Conservation (phyloP, 2,113 vertebrate genomes). For the Amblyornis subalaris region DNA sequence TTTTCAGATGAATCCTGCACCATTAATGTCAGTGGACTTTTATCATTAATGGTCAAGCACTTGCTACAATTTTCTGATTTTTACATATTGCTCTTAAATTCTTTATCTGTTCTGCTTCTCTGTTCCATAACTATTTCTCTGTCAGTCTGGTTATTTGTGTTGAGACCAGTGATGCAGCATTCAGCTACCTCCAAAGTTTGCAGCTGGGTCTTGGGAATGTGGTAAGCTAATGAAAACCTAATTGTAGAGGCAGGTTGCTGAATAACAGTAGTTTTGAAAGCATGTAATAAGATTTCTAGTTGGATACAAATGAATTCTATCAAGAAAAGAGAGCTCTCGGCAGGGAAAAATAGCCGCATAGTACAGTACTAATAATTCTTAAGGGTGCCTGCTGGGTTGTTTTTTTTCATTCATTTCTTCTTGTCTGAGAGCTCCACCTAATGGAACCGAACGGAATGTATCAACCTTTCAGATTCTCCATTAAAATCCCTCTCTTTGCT, state of each 20-base stretch:
- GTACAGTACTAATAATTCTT: not conserved
- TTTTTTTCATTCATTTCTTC: not conserved
- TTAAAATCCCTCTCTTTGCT: not conserved
- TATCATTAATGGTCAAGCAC: not conserved
- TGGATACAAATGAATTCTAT: not conserved
- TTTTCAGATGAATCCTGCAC: not conserved
- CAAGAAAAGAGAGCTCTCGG: not conserved
- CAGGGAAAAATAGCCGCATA: not conserved
- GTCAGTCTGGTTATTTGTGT: not conserved
- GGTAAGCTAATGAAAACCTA: not conserved
- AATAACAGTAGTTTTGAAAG: not conserved
- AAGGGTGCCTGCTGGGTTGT: not conserved
- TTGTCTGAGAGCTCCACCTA: constrained; percentile 64
- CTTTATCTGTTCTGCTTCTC: not conserved
- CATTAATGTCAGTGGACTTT: not conserved
- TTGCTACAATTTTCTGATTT: not conserved
- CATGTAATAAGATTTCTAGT: not conserved
- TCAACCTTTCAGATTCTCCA: not conserved
- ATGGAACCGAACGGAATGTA: not conserved
- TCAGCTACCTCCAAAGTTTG: not conserved
- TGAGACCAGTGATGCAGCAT: not conserved
- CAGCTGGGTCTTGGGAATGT: not conserved
- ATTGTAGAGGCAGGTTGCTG: not conserved
- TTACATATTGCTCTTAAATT: not conserved
- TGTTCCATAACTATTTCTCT: not conserved